These are phyloP conservation scores for Pseudocheirus occidentalis DNA, from an alignment of 2,797 vertebrate species.

Conservation along the genomic window DNA sequence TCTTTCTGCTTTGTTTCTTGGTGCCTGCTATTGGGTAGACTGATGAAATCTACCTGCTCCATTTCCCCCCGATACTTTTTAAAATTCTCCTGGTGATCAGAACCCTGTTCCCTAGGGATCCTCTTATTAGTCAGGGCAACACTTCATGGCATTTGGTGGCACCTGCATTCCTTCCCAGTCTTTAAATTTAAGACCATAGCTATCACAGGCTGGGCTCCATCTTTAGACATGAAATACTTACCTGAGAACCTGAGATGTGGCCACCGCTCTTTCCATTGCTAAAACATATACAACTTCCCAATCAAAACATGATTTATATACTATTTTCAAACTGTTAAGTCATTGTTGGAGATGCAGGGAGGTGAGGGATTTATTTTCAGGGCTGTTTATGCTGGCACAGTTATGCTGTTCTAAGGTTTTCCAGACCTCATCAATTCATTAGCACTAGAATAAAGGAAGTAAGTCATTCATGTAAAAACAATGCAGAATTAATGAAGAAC, in stretches of 20 bases:
- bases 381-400: conserved; percentile 70
- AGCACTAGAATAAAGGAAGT: conserved; percentile 61
- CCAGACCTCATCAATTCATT: conserved; percentile 61
- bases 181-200: not conserved
- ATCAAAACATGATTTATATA: conserved; percentile 16
- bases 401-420: conserved; percentile 62
- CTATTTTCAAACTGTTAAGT: conserved; percentile 56
- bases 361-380: not conserved
- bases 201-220: not conserved
- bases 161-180: not conserved
- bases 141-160: not conserved
- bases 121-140: not conserved
- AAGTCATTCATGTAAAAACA: conserved; percentile 61
- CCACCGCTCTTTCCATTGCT: not conserved
- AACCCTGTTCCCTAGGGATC: not conserved
- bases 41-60: not conserved
- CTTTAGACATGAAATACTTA: not conserved
- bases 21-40: not conserved
- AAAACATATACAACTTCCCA: not conserved
- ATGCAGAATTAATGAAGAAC: conserved; percentile 39
- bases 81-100: not conserved
- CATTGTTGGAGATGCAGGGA: conserved; percentile 63
- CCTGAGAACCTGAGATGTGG: not conserved
- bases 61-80: not conserved
- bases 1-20: not conserved